A percentile compares a stretch with the other conserved stretches of the same genome.
Conservation (phyloP, 2,888 invertebrate species). For the Isoperla grammatica region DNA sequence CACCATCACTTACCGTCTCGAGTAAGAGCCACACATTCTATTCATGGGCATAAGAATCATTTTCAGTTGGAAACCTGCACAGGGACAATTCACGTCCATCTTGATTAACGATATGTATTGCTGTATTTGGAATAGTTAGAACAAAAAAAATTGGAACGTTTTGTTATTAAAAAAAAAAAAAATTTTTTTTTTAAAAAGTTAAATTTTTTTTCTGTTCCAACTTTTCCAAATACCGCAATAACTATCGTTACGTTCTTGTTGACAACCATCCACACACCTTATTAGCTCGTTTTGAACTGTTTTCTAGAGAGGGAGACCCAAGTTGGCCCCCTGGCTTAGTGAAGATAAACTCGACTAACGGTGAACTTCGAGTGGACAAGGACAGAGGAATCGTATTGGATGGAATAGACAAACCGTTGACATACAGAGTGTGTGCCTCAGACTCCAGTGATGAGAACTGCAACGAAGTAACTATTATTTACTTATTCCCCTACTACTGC, state of each 20-base stretch:
- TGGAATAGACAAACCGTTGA: constrained; percentile 45
- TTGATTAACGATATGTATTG: background rate
- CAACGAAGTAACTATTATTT: too few species aligned
- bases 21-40: too few species aligned
- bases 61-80: background rate
- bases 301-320: constrained; percentile 39
- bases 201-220: too few species aligned
- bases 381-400: constrained; percentile 53
- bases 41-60: background rate
- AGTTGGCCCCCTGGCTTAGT: constrained; percentile 47
- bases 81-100: background rate
- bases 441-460: constrained; percentile 43
- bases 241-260: too few species aligned
- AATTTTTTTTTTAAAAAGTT: too few species aligned
- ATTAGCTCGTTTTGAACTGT: too few species aligned
- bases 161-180: too few species aligned
- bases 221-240: too few species aligned
- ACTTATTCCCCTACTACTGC: too few species aligned
- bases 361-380: constrained; percentile 49
- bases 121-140: too few species aligned
- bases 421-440: constrained; percentile 51
- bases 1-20: constrained; percentile 51
- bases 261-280: too few species aligned
- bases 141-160: too few species aligned
- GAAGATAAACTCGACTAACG: constrained; percentile 47